A percentile compares a stretch with the other conserved stretches of the same genome.
Conservation (phyloP, 64 coral and sea anemone species). For the Orbicella faveolata region DNA sequence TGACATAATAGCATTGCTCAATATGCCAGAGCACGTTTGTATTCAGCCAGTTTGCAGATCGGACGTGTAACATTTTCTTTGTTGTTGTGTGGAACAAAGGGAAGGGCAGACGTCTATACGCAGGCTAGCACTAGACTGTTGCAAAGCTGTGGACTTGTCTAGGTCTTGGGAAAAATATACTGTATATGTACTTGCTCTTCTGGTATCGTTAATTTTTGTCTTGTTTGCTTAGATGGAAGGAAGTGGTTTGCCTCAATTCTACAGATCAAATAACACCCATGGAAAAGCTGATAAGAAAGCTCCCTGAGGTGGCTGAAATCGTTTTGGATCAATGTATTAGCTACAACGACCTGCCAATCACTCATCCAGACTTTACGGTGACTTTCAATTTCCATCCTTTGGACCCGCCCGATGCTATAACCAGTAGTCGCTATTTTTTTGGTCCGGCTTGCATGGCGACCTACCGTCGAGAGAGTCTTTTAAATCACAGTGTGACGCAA, state of each 20-base stretch:
- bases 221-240: constrained; percentile 61
- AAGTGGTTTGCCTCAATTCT: constrained; percentile 41
- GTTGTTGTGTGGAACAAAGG: too few species aligned
- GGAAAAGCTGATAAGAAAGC: constrained; percentile 71
- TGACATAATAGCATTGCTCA: too few species aligned
- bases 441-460: constrained; percentile 61
- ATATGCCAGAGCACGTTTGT: too few species aligned
- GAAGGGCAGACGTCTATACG: too few species aligned
- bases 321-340: constrained; percentile 65
- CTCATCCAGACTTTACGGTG: constrained; percentile 62
- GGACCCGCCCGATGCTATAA: constrained; percentile 42
- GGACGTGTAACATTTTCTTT: too few species aligned
- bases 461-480: constrained; percentile 55
- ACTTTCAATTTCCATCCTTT: constrained; percentile 47
- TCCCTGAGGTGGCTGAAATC: constrained; percentile 73
- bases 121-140: too few species aligned
- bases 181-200: too few species aligned
- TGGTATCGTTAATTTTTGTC: too few species aligned
- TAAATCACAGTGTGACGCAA: constrained; percentile 77
- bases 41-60: too few species aligned
- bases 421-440: constrained; percentile 18
- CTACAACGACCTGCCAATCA: constrained; percentile 13
- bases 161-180: too few species aligned
- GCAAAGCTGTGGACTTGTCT: too few species aligned
- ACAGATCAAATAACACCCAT: constrained; percentile 51